phyloP scores from a whole-genome alignment of 2,797 vertebrate species.

The Phalloptychus januarius region DNA sequence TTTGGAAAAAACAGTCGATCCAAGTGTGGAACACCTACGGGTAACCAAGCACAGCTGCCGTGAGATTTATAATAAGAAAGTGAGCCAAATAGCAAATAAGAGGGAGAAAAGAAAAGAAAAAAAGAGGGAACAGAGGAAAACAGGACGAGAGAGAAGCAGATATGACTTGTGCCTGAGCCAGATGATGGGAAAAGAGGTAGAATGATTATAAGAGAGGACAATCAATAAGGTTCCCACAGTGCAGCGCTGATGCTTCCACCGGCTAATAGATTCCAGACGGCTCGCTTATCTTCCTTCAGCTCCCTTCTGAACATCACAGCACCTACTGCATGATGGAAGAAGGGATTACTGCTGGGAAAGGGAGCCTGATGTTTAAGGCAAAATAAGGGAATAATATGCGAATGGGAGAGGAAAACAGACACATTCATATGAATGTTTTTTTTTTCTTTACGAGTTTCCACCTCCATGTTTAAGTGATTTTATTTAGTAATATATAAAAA shows the following conservation, averaged over 20 bases:
- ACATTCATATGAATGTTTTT: not conserved
- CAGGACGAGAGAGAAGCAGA: conserved; percentile 35
- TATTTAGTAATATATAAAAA: not conserved
- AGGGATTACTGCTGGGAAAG: conserved; percentile 43
- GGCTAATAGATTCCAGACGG: conserved; percentile 81
- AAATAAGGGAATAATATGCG: conserved; percentile 12
- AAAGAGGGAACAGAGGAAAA: conserved; percentile 3
- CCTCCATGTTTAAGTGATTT: not conserved
- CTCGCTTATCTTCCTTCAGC: conserved; percentile 30
- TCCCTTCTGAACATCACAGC: conserved; percentile 32
- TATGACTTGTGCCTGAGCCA: conserved; percentile 51
- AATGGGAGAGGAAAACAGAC: conserved; percentile 11
- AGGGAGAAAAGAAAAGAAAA: not conserved
- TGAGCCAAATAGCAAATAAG: not conserved
- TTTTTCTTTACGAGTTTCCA: not conserved
- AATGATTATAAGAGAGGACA: conserved; percentile 82
- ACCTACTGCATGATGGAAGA: conserved; percentile 34
- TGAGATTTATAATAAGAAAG: not conserved
- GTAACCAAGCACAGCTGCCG: not conserved
- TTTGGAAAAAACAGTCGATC: not conserved
- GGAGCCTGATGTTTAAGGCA: conserved; percentile 34
- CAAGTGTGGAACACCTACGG: not conserved
- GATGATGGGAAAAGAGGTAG: conserved; percentile 66
- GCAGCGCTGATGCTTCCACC: conserved; percentile 74
- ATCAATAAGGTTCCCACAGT: conserved; percentile 87